Percentiles rank a stretch among this genome's conserved stretches.
These are phyloP conservation scores for Anorthoa munda DNA, from an alignment of 2,888 invertebrate genomes.

Conservation along the genomic window DNA sequence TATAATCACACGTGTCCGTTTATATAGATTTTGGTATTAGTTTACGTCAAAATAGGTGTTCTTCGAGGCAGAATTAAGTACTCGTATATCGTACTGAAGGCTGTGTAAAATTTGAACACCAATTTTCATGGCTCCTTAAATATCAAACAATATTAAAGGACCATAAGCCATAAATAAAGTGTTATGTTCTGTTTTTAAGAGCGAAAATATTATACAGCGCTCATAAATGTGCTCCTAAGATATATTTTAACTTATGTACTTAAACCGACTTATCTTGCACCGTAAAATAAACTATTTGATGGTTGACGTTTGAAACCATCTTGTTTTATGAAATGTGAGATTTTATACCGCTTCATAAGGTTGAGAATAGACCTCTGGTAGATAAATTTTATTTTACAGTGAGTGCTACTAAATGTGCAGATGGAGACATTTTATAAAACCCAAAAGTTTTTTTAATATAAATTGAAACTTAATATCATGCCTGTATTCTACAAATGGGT, in stretches of 20 bases:
- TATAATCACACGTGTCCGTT: no score
- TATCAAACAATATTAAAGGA: slow-evolving; percentile 18
- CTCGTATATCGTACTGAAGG: not conserved
- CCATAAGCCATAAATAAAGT: slow-evolving; percentile 37
- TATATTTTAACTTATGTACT: slow-evolving; percentile 44
- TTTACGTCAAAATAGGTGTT: not conserved
- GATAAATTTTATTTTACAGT: slow-evolving; percentile 7
- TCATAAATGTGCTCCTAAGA: slow-evolving; percentile 54
- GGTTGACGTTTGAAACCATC: slow-evolving; percentile 39
- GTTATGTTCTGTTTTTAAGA: slow-evolving; percentile 41
- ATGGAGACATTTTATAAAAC: not conserved
- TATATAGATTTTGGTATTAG: no score
- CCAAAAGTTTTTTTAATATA: no score
- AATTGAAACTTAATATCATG: no score
- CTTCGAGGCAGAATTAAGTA: not conserved
- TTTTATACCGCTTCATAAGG: slow-evolving; percentile 34
- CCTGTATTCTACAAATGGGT: no score
- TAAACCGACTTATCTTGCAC: slow-evolving; percentile 46
- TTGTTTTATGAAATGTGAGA: slow-evolving; percentile 49
- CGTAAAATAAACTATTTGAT: slow-evolving; percentile 60
- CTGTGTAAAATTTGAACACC: not conserved
- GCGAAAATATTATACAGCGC: slow-evolving; percentile 52
- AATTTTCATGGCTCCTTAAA: not conserved
- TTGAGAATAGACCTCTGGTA: not conserved
- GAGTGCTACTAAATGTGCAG: not conserved